Evolutionary conservation across 2,797 vertebrate genomes (phyloP).

Genomic region (Sylvia borin): DNA sequence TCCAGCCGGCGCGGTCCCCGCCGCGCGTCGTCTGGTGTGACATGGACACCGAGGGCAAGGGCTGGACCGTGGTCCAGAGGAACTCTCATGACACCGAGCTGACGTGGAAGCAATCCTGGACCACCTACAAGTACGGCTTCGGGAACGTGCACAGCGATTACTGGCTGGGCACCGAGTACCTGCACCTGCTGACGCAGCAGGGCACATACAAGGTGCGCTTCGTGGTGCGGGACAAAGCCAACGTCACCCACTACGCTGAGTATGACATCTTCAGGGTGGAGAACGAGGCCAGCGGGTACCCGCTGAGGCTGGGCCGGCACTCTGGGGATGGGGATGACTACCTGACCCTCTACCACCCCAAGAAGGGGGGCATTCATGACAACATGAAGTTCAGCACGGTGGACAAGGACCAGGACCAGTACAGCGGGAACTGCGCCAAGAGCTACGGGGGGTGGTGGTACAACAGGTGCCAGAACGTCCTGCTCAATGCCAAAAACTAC

Average conservation of each 20-base stretch:
- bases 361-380: constrained; percentile 51
- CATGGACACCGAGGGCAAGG: constrained; percentile 61
- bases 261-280: constrained; percentile 71
- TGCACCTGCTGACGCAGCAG: constrained; percentile 67
- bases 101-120: constrained; percentile 64
- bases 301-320: constrained; percentile 52
- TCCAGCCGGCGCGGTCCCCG: constrained; percentile 24
- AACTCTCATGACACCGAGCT: constrained; percentile 47
- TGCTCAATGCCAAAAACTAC: constrained; percentile 41
- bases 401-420: constrained; percentile 69
- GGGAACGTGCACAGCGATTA: constrained; percentile 56
- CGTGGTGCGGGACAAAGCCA: neutral
- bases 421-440: constrained; percentile 42
- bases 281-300: constrained; percentile 49
- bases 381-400: constrained; percentile 72
- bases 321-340: constrained; percentile 44
- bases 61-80: constrained; percentile 69
- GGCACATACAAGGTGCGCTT: constrained; percentile 71
- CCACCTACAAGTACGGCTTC: constrained; percentile 70
- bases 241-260: constrained; percentile 39
- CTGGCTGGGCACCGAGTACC: constrained; percentile 74
- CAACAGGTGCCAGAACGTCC: constrained; percentile 26
- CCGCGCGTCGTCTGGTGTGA: constrained; percentile 66
- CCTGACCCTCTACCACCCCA: constrained; percentile 45
- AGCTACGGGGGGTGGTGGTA: constrained; percentile 62